Conservation (phyloP, 2,797 vertebrate genomes). For the Sebastes matsubarae region DNA sequence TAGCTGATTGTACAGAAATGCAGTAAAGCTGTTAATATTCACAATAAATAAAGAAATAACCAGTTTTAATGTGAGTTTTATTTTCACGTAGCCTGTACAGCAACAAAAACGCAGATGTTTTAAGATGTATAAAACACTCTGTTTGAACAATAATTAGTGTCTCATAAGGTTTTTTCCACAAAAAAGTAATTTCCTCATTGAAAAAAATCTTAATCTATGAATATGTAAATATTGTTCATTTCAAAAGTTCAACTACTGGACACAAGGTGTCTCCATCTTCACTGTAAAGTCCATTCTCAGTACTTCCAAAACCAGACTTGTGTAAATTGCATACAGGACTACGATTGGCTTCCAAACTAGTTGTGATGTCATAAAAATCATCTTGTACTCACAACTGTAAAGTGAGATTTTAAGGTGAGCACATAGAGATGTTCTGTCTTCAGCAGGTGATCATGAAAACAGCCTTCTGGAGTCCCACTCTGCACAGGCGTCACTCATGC, state of each 20-base stretch:
- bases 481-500: background rate
- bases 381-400: background rate
- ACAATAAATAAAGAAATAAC: slow-evolving; percentile 42
- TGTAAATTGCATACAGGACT: background rate
- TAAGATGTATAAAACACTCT: background rate
- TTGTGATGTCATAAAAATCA: background rate
- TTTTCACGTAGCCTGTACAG: background rate
- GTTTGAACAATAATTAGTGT: background rate
- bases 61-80: background rate
- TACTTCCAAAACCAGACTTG: background rate
- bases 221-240: background rate
- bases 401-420: background rate
- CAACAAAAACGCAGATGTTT: background rate
- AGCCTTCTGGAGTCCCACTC: too few species aligned
- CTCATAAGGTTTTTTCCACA: background rate
- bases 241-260: background rate
- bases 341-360: background rate
- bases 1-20: slow-evolving; percentile 16
- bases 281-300: background rate
- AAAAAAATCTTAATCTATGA: background rate
- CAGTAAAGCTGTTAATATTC: slow-evolving; percentile 26
- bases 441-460: background rate
- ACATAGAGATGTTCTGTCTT: background rate
- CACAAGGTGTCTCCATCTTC: background rate
- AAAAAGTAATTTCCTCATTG: background rate